Percentiles rank a stretch among this genome's conserved stretches.
Conservation (phyloP, 2,113 vertebrate genomes). For the Elephas maximus region DNA sequence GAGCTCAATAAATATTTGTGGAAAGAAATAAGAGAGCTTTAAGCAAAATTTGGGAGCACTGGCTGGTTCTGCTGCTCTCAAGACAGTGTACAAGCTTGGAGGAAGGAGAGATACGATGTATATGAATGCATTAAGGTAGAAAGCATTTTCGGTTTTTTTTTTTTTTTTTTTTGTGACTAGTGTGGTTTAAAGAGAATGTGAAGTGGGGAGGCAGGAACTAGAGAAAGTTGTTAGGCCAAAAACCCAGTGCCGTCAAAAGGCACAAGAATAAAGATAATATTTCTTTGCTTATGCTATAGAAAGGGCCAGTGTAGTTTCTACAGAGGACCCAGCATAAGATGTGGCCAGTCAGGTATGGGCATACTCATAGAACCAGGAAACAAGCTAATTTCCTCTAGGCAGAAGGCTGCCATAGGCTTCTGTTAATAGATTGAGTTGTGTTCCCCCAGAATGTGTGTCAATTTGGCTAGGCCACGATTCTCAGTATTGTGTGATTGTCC, state of each 20-base stretch:
- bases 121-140: background rate
- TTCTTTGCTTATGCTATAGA: background rate
- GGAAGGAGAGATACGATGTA: background rate
- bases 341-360: background rate
- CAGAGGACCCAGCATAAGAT: background rate
- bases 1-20: background rate
- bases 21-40: background rate
- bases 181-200: background rate
- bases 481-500: too few relatives aligned
- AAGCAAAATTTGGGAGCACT: background rate
- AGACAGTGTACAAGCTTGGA: background rate
- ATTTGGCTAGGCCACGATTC: too few relatives aligned
- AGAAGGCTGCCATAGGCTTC: background rate
- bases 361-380: background rate
- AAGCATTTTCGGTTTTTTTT: background rate
- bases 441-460: too few relatives aligned
- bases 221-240: background rate
- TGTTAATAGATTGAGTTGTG: too few relatives aligned
- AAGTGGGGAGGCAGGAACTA: background rate
- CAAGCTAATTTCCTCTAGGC: background rate
- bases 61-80: background rate
- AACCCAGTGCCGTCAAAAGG: background rate
- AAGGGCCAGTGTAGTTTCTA: background rate
- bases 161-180: background rate
- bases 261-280: background rate